These are phyloP conservation scores for Odontocerum albicorne DNA, from an alignment of 2,888 invertebrate species.

Conservation along the genomic window DNA sequence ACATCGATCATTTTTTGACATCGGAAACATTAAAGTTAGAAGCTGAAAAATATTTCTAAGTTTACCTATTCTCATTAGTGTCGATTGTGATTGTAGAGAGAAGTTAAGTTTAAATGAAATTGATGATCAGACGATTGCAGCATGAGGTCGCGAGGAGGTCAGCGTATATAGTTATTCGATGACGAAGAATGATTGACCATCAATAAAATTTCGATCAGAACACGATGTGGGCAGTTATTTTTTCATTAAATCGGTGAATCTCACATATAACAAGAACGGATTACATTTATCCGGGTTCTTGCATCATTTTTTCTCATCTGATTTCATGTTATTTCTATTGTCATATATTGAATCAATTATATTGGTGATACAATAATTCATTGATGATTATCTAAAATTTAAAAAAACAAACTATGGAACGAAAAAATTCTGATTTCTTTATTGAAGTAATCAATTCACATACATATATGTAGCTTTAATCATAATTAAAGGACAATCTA, in stretches of 20 bases:
- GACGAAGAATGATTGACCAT: conserved; percentile 35
- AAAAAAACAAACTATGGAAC: no score
- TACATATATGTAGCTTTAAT: no score
- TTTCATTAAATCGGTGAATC: conserved; percentile 11
- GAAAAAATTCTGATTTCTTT: no score
- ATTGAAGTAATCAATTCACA: no score
- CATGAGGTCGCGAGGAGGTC: conserved; percentile 1
- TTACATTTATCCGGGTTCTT: no score
- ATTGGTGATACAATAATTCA: no score
- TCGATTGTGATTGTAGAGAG: conserved; percentile 6
- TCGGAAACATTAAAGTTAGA: neutral
- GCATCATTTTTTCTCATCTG: no score
- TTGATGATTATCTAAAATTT: no score
- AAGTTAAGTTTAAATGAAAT: conserved; percentile 16
- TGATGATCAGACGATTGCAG: conserved; percentile 9
- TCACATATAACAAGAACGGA: no score
- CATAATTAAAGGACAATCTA: no score
- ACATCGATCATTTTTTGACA: neutral
- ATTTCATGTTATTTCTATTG: no score
- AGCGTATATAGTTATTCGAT: conserved; percentile 20
- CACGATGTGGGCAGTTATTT: conserved; percentile 29
- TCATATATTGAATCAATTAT: no score
- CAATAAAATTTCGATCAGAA: conserved; percentile 30
- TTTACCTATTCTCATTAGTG: conserved; percentile 6
- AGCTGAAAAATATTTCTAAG: neutral